phyloP scores from a whole-genome alignment of 2,797 vertebrate species.

The Lithobates pipiens region DNA sequence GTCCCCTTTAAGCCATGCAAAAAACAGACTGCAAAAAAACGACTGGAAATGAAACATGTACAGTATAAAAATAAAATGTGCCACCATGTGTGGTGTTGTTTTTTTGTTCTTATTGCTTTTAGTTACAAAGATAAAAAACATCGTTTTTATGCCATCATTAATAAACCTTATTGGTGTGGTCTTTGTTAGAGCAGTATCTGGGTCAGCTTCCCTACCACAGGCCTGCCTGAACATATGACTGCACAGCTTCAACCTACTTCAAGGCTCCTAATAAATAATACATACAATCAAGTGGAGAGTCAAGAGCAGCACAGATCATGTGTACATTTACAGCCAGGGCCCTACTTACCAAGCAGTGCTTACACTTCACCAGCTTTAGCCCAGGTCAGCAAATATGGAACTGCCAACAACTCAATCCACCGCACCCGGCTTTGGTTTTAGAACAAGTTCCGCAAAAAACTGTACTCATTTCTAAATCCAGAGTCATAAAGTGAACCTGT shows the following conservation, averaged over 20 bases:
- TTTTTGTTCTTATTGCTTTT: neutral
- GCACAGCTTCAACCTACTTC: slow-evolving; percentile 61
- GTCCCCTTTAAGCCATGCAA: neutral
- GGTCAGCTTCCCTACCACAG: slow-evolving; percentile 53
- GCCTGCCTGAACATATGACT: slow-evolving; percentile 45
- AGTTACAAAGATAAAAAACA: neutral
- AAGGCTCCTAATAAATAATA: slow-evolving; percentile 62
- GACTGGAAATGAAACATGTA: neutral
- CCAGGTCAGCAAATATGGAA: neutral
- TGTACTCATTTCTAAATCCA: too few relatives aligned
- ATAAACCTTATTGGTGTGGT: slow-evolving; percentile 13
- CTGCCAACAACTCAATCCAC: neutral
- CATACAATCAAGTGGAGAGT: slow-evolving; percentile 56
- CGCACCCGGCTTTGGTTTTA: neutral
- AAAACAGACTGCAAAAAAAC: neutral
- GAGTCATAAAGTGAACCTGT: neutral
- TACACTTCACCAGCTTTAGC: neutral
- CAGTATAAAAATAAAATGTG: neutral
- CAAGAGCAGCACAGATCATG: slow-evolving; percentile 35
- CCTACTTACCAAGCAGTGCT: slow-evolving; percentile 37
- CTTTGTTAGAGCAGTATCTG: slow-evolving; percentile 54
- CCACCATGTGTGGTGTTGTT: neutral
- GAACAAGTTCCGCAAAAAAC: too few relatives aligned
- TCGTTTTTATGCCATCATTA: slow-evolving; percentile 9
- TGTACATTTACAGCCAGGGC: slow-evolving; percentile 35